Evolutionary conservation across 37 sponge, comb jelly and placozoan species (phyloP), one percentile per base, ranked within the genome.

Genomic region (Aplysina aerophoba): DNA sequence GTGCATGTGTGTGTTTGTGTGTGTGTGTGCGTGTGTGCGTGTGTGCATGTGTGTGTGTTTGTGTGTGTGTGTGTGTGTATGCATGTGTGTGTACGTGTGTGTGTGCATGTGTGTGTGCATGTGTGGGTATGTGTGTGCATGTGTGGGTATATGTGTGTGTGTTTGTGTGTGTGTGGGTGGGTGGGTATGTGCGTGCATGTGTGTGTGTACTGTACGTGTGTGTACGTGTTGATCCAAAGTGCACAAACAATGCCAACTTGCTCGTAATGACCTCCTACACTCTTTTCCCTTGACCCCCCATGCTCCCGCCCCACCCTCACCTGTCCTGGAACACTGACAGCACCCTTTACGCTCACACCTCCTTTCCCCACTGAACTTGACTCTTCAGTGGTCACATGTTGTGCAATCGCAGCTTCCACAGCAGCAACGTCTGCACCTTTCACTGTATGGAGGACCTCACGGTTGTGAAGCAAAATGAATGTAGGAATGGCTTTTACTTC

Each of bases 401-500:
- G 88, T 44, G 84, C 38, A 34, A 95, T 89, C n/a, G 62, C 89
- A 1, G 88, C 78, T 78, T 95, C 93, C 0, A 95, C 59, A 35
- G 73, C 88, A 1, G 12, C 72, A 24, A 34, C 44, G 63, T 95
- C 86, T 28, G 91, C 89, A 64, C 95, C 95, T 54, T 41, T 58
- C 21, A 95, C 90, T 83, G 86, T 50, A 28, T 90, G 81, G 12
- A 95, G 1, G 56, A 64, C 83, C 61, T 88, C 85, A 54, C 73
- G 44, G 33, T 84, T 89, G 59, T 36, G 84, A 80, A 95, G 89
- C 83, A 95, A 91, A 25, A 85, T 39, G 55, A 95, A 95, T 0
- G 93, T 87, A 0, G 95, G 95, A 73, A 87, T 87, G 24, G 95
- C 39, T 0, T 62, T 50, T 1, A 95, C 85, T 53, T 77, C 93